Conservation (phyloP, 2,888 invertebrate genomes). For the Boloria euphrosyne region DNA sequence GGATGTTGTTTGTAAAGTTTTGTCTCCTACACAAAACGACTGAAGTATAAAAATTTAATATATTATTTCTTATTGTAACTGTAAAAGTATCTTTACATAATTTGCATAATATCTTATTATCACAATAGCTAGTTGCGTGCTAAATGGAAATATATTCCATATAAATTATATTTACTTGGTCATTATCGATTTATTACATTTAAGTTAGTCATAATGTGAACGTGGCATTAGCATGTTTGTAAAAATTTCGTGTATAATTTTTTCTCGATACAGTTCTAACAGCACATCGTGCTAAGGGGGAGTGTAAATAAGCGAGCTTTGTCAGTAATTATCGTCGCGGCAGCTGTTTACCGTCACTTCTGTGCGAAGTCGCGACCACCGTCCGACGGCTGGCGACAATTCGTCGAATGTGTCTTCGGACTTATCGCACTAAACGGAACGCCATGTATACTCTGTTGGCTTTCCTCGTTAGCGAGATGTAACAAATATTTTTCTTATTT, state of each 20-base stretch:
- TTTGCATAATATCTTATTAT: no score
- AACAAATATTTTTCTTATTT: slow-evolving; percentile 60
- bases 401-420: slow-evolving; percentile 67
- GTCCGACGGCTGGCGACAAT: slow-evolving; percentile 66
- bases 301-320: slow-evolving; percentile 68
- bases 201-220: slow-evolving; percentile 22
- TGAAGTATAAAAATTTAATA: no score
- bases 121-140: background rate
- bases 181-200: slow-evolving; percentile 11
- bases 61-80: no score
- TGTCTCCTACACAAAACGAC: no score
- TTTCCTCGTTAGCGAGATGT: slow-evolving; percentile 53
- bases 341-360: slow-evolving; percentile 75
- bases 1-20: no score
- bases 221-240: slow-evolving; percentile 38
- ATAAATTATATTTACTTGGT: slow-evolving; percentile 12
- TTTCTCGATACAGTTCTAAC: slow-evolving; percentile 42
- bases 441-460: slow-evolving; percentile 54
- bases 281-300: slow-evolving; percentile 61
- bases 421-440: slow-evolving; percentile 50
- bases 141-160: slow-evolving; percentile 20
- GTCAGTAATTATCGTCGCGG: slow-evolving; percentile 76
- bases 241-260: slow-evolving; percentile 44
- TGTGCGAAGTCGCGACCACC: slow-evolving; percentile 82
- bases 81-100: no score